Evolutionary conservation across 2,797 vertebrate species (phyloP), one percentile per base, ranked within the genome.

Genomic region (Falco rusticolus): DNA sequence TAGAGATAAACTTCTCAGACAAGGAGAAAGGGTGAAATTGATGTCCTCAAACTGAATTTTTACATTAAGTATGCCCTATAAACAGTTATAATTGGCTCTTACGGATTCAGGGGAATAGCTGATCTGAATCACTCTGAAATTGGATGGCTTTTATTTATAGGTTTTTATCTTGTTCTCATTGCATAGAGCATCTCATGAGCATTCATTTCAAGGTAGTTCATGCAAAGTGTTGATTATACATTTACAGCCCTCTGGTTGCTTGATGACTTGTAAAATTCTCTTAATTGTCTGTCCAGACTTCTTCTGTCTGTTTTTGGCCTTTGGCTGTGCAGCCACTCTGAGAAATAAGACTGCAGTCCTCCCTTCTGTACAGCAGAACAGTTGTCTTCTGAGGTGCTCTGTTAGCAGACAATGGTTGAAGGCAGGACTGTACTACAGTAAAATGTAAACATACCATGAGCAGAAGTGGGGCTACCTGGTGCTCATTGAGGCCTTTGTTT

Each of bases 141-240:
- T 89, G 93, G 87, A 94, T 86, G 24, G 72, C 84, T 88, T 92
- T 97, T 97, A 95, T 96, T 97, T 97, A 96, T 95, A 96, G 96
- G 54, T 83, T 83, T 91, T 95, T 90, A 82, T 94, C 95, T 83
- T 69, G 75, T 20, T 69, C 92, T 92, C 83, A 90, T 70, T 95
- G 92, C 92, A 53, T 50, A 31, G 81, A 91, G 68, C 81, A 72
- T 89, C 89, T 96, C 92, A 59, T 89, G 90, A 90, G 61, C 89
- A 87, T 95, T 91, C 33, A 78, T 91, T 95, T 89, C 69, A 78
- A 75, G 28, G 47, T 26, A 85, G 77, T 82, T 90, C 63, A 59
- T 94, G 63, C 80, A 47, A 64, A 89, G 89, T 84, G 87, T 94
- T 76, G 77, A 85, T 93, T 72, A 72, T 84, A 90, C 18, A 48